A percentile compares a stretch with the other conserved stretches of the same genome.
phyloP scores from a whole-genome alignment of 2,113 vertebrate species.

The Thomomys bottae region DNA sequence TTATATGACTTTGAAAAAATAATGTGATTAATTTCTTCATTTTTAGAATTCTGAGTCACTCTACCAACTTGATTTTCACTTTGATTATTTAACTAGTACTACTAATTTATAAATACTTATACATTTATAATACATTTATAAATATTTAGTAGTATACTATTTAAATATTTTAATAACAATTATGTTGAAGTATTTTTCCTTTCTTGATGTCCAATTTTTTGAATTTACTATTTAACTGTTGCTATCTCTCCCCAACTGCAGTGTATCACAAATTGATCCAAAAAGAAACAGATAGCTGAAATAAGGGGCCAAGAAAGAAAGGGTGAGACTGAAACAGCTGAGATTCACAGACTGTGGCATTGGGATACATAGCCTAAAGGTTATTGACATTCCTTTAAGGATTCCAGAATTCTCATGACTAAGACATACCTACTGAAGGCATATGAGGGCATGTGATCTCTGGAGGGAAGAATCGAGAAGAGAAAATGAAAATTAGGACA shows the following conservation, averaged over 20 bases:
- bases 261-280: background rate
- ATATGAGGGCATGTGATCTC: no score
- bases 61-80: background rate
- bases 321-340: background rate
- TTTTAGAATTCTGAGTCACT: no score
- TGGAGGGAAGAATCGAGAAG: background rate
- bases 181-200: background rate
- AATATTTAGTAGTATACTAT: background rate
- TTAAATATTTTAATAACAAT: background rate
- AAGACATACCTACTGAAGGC: background rate
- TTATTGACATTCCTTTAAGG: no score
- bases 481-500: background rate
- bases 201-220: background rate
- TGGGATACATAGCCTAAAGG: background rate
- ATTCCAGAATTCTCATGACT: no score
- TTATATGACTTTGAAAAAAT: background rate
- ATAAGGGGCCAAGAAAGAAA: background rate
- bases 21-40: background rate
- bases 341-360: background rate
- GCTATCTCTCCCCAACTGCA: background rate
- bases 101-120: background rate
- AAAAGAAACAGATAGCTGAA: background rate
- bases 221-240: background rate
- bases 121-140: no score
- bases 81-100: background rate